phyloP scores from a whole-genome alignment of 2,797 vertebrate genomes.

The Galagoides demidoff region DNA sequence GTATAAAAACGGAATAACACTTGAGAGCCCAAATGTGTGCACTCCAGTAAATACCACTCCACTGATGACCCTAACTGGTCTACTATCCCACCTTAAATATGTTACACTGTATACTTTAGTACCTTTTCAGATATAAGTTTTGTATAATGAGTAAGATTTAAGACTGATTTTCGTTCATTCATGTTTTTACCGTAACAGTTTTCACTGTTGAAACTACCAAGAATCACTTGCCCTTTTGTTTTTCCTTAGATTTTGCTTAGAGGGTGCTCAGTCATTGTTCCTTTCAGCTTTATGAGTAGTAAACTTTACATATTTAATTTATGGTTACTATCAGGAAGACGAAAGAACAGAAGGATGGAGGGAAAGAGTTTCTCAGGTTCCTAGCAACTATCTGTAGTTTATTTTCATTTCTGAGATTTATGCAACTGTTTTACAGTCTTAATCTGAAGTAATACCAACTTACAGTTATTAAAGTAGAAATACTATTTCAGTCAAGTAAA shows the following conservation, averaged over 20 bases:
- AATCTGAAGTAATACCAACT: background rate
- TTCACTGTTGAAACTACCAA: background rate
- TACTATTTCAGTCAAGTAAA: background rate
- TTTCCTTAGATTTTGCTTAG: background rate
- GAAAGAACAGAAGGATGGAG: background rate
- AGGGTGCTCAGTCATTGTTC: background rate
- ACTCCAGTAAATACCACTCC: background rate
- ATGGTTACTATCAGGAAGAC: background rate
- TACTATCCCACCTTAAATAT: background rate
- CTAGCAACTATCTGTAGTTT: background rate
- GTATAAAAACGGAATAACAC: background rate
- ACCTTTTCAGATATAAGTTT: background rate
- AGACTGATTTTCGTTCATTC: background rate
- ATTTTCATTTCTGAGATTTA: slow-evolving; percentile 28
- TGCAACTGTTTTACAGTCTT: background rate
- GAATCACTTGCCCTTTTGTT: background rate
- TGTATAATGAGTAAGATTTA: background rate
- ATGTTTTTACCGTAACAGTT: background rate
- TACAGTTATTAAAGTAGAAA: slow-evolving; percentile 12
- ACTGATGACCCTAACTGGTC: background rate
- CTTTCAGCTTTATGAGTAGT: background rate
- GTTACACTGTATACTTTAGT: background rate
- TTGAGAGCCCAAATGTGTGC: background rate
- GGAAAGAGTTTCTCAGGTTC: background rate
- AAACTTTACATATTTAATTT: background rate